A percentile compares a stretch with the other conserved stretches of the same genome.
phyloP scores from a whole-genome alignment of 2,797 vertebrate genomes.

The Cossypha heuglini region DNA sequence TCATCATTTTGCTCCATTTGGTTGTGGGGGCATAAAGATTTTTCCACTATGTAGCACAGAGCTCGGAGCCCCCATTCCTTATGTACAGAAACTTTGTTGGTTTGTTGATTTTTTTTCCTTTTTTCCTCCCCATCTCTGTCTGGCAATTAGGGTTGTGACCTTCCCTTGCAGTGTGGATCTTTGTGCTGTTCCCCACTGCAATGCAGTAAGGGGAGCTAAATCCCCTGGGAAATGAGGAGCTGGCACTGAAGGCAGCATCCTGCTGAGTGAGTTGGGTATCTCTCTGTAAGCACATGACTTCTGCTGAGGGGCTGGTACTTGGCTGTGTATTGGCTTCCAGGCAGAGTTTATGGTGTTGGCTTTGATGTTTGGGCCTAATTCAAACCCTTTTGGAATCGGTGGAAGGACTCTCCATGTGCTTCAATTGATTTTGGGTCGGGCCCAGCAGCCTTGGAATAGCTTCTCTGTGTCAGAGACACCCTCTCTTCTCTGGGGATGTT shows the following conservation, averaged over 20 bases:
- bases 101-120: constrained; percentile 16
- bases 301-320: not conserved
- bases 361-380: constrained; percentile 20
- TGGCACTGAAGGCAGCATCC: not conserved
- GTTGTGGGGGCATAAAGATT: constrained; percentile 61
- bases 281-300: not conserved
- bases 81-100: not conserved
- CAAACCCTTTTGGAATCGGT: constrained; percentile 34
- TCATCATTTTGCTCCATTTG: constrained; percentile 59
- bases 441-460: not conserved
- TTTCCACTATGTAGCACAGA: constrained; percentile 59
- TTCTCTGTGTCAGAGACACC: not conserved
- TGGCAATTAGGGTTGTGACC: not conserved
- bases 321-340: not conserved
- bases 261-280: constrained; percentile 9
- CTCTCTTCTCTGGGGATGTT: not conserved
- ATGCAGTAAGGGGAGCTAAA: not conserved
- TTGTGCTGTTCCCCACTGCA: not conserved
- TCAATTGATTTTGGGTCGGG: constrained; percentile 7
- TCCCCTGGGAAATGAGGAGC: not conserved
- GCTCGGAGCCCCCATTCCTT: not conserved
- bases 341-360: constrained; percentile 49
- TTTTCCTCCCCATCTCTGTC: not conserved
- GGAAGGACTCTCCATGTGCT: not conserved
- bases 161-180: not conserved